Evolutionary conservation across 2,113 vertebrate genomes (phyloP).

Genomic region (Muntiacus muntjak): DNA sequence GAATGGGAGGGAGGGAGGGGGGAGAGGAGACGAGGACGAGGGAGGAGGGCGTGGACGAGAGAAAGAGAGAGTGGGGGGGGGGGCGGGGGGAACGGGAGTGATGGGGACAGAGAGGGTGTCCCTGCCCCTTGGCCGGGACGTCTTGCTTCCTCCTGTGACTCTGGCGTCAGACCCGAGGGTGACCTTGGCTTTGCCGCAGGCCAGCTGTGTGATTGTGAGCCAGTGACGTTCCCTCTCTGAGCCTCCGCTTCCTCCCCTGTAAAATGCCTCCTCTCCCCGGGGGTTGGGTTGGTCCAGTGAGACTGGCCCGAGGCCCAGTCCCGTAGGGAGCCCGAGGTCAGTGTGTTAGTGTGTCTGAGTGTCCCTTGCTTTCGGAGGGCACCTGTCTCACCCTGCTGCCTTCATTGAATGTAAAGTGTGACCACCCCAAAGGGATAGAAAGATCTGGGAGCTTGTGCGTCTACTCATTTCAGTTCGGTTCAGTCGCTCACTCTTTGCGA

Average conservation of each 20-base stretch:
- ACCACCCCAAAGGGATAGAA: neutral
- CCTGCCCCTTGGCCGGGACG: fast-evolving
- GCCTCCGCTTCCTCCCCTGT: neutral
- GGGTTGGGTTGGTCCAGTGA: neutral
- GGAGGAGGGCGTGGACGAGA: neutral
- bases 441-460: neutral
- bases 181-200: neutral
- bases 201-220: neutral
- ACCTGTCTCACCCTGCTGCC: neutral
- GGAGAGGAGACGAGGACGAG: neutral
- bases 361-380: neutral
- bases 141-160: neutral
- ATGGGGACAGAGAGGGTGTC: fast-evolving
- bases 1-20: fast-evolving
- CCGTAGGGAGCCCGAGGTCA: neutral
- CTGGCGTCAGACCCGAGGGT: neutral
- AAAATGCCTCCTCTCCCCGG: neutral
- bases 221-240: fast-evolving
- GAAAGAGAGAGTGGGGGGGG: neutral
- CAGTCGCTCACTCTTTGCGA: neutral
- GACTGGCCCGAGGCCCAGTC: fast-evolving
- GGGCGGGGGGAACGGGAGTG: too few species aligned
- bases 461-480: neutral
- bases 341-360: fast-evolving
- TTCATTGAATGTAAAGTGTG: neutral